Conservation (phyloP, 2,888 invertebrate genomes). For the Eugnorisma glareosa region DNA sequence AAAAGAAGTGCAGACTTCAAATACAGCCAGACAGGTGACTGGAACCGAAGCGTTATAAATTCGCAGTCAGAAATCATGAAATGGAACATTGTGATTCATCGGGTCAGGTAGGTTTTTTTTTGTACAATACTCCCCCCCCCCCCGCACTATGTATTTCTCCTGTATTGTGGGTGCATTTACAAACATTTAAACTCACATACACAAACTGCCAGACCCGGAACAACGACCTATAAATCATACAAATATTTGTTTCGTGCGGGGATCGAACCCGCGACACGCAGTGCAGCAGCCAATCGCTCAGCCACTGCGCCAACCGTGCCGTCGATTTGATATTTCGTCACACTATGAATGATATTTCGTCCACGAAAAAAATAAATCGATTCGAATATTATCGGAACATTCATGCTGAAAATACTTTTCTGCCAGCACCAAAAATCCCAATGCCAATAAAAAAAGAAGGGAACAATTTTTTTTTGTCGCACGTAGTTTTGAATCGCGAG, state of each 20-base stretch:
- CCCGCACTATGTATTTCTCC: too few species aligned
- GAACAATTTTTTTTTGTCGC: constrained; percentile 3
- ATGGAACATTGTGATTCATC: constrained; percentile 23
- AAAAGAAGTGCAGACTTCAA: constrained; percentile 16
- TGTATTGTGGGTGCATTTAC: too few species aligned
- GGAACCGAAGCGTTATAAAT: constrained; percentile 14
- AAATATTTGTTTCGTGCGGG: too few species aligned
- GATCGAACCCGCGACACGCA: too few species aligned
- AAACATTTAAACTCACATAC: too few species aligned
- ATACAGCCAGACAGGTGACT: neutral
- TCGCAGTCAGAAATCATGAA: constrained; percentile 7
- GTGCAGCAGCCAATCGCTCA: too few species aligned
- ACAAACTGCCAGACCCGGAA: too few species aligned
- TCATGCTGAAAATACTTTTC: constrained; percentile 11
- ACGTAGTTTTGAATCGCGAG: neutral
- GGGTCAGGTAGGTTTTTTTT: neutral
- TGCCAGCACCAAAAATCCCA: constrained; percentile 12
- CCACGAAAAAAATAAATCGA: neutral
- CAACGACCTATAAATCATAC: too few species aligned
- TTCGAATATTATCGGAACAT: constrained; percentile 16
- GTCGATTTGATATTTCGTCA: constrained; percentile 3
- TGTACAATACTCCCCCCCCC: too few species aligned
- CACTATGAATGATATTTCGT: constrained; percentile 4
- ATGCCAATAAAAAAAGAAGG: constrained; percentile 30
- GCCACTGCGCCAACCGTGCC: too few species aligned